Percentiles rank a stretch among this genome's conserved stretches.
These are phyloP conservation scores for Brachyalestes nurse DNA, from an alignment of 2,797 vertebrate genomes.

Conservation along the genomic window DNA sequence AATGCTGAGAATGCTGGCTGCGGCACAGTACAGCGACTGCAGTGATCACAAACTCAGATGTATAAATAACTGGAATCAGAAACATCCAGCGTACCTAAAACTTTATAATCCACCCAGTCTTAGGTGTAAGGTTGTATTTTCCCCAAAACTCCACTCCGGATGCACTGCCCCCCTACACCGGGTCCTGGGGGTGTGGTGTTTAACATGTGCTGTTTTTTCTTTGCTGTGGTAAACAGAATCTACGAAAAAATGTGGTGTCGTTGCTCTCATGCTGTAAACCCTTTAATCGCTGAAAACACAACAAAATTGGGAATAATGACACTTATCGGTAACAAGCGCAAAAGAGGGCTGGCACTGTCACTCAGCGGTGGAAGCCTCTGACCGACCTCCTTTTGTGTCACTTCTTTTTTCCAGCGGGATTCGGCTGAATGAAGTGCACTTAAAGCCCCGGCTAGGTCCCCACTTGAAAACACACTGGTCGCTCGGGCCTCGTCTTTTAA, in stretches of 20 bases:
- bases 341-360: not conserved
- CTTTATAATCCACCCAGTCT: too few relatives aligned
- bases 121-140: too few relatives aligned
- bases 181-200: not conserved
- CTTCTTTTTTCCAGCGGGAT: conserved; percentile 12
- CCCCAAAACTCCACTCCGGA: too few relatives aligned
- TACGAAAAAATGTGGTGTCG: not conserved
- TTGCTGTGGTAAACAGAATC: not conserved
- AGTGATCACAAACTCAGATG: too few relatives aligned
- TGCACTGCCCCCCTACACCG: not conserved
- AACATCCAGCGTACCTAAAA: too few relatives aligned
- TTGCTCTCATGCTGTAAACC: not conserved
- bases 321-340: conserved; percentile 2
- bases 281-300: not conserved
- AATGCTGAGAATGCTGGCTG: too few relatives aligned
- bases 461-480: conserved; percentile 56
- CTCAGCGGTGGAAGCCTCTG: conserved; percentile 5
- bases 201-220: not conserved
- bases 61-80: too few relatives aligned
- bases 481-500: conserved; percentile 54
- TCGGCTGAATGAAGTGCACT: conserved; percentile 49
- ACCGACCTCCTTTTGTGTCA: not conserved
- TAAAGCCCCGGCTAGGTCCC: conserved; percentile 42
- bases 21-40: too few relatives aligned
- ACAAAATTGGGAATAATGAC: not conserved